Evolutionary conservation across 2,797 vertebrate species (phyloP), one percentile per base, ranked within the genome.

Genomic region (Bufotes viridis): DNA sequence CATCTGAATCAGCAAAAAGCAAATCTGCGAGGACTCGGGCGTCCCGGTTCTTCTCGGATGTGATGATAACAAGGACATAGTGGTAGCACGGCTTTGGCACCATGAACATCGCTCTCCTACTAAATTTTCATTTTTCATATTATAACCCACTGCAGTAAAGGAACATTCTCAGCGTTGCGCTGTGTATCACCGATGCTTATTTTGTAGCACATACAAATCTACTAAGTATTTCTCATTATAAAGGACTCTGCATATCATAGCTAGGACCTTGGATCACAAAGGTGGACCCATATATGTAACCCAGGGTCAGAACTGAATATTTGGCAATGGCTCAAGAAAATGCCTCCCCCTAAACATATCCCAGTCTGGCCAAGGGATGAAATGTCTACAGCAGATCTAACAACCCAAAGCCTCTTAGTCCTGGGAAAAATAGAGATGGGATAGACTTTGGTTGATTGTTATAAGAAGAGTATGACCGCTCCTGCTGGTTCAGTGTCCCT

Each of bases 141-240:
- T 75, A 84, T 61, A 74, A 85, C 58, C 29, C 72, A 58, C 22
- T 51, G n/a, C 58, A 22, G 67, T 58, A 60, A 34, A 42, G 24
- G 69, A 74, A 60, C 18, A 84, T 42, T 0, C n/a, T 42, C 58
- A 61, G 29, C 14, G 11, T 7, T 42, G 6, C 3, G 6, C 42
- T 42, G 6, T 42, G 51, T 42, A 76, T 8, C 60, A 15, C 4
- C 51, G 83, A 76, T 84, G 70, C 57, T 76, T 84, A 84, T 84
- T 84, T 76, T 61, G 83, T 85, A 85, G 83, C 72, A 61, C 58
- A 61, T 49, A 61, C 69, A 75, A 57, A 57, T 57, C 67, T 34
- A 29, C 53, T 29, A 29, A 53, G 65, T 17, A 17, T 20, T 53
- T 81, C 12, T n/a, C 63, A 49, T 26, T 51, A 53, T 53, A 57